Evolutionary conservation across 2,888 invertebrate species (phyloP).

Genomic region (Lochmaea capreae): DNA sequence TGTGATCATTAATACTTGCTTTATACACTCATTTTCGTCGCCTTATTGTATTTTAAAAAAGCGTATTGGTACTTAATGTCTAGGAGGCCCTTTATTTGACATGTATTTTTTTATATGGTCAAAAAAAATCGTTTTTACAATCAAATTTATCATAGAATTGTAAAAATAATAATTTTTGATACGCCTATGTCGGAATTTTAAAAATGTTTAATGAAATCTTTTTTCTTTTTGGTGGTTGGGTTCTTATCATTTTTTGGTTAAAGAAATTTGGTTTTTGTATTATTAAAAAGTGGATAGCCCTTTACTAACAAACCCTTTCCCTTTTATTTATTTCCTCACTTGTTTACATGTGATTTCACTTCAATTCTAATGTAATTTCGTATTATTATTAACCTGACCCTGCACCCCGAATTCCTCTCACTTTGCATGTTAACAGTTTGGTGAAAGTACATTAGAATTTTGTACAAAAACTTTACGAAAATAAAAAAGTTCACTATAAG

Average conservation of each 20-base stretch:
- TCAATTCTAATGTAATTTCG: slow-evolving; percentile 31
- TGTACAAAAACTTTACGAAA: slow-evolving; percentile 37
- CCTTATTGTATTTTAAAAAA: slow-evolving; percentile 12
- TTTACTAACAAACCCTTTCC: slow-evolving; percentile 38
- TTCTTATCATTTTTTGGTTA: slow-evolving; percentile 37
- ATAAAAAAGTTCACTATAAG: slow-evolving; percentile 44
- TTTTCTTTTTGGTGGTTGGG: slow-evolving; percentile 49
- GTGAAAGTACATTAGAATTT: slow-evolving; percentile 32
- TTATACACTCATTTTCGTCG: slow-evolving; percentile 28
- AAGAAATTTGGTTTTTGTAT: slow-evolving; percentile 37
- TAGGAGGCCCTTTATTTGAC: neutral
- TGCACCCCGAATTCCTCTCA: slow-evolving; percentile 27
- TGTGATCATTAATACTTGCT: slow-evolving; percentile 35
- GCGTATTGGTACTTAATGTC: slow-evolving; percentile 13
- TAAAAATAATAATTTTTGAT: too few species aligned
- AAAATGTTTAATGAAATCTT: neutral
- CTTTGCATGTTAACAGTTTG: slow-evolving; percentile 48
- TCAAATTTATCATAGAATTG: too few species aligned
- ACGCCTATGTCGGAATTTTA: too few species aligned
- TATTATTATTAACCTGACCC: slow-evolving; percentile 33
- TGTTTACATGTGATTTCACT: slow-evolving; percentile 18
- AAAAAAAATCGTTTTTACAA: neutral
- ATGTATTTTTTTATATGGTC: neutral
- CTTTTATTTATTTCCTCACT: slow-evolving; percentile 21
- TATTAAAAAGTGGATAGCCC: slow-evolving; percentile 22